Evolutionary conservation across 2,113 vertebrate species (phyloP).

Genomic region (Toxotes jaculatrix): DNA sequence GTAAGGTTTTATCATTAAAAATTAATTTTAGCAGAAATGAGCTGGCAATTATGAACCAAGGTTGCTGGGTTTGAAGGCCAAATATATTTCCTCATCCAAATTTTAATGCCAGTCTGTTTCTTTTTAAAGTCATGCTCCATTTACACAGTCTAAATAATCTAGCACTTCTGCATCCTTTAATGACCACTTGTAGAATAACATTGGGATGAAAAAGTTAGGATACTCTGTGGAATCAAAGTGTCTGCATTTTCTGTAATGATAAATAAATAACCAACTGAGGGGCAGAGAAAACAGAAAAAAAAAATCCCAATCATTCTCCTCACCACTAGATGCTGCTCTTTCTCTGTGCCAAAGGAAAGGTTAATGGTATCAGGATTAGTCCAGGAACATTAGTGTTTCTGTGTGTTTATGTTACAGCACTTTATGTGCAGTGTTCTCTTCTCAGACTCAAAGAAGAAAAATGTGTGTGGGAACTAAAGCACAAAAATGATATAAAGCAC

Average conservation of each 20-base stretch:
- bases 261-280: constrained; percentile 14
- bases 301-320: not conserved
- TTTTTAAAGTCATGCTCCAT: not conserved
- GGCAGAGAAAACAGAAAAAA: not conserved
- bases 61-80: not conserved
- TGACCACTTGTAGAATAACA: constrained; percentile 19
- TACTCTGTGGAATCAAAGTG: constrained; percentile 21
- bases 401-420: constrained; percentile 15
- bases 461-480: not conserved
- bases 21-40: not conserved
- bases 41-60: not conserved
- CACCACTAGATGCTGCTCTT: constrained; percentile 82
- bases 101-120: constrained; percentile 11
- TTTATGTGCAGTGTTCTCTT: constrained; percentile 27
- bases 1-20: not conserved
- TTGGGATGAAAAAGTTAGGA: constrained; percentile 11
- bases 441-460: not conserved
- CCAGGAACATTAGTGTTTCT: constrained; percentile 16
- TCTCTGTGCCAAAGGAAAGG: constrained; percentile 53
- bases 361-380: not conserved
- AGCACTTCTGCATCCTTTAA: constrained; percentile 17
- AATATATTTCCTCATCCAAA: constrained; percentile 14
- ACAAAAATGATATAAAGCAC: not conserved
- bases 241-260: constrained; percentile 40
- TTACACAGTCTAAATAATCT: constrained; percentile 21